Conservation (phyloP, 2,888 invertebrate species). For the Brachyptera risi region DNA sequence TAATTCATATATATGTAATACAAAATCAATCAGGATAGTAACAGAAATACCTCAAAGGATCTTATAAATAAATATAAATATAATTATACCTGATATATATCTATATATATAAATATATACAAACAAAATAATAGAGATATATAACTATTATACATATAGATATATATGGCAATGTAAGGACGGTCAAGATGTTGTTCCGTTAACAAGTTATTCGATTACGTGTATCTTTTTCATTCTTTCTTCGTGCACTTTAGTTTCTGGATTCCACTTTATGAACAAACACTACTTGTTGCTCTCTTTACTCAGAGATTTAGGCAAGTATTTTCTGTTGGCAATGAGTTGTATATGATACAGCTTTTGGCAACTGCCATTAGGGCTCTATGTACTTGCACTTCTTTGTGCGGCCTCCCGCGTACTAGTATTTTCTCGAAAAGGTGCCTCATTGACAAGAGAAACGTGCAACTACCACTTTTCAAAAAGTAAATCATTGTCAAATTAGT, state of each 20-base stretch:
- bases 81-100: constrained; percentile 29
- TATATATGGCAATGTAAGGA: constrained; percentile 46
- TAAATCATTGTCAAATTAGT: neutral
- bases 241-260: constrained; percentile 29
- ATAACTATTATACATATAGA: constrained; percentile 40
- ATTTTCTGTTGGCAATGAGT: neutral
- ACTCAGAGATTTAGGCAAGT: neutral
- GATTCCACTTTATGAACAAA: constrained; percentile 26
- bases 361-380: constrained; percentile 18
- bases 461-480: too few relatives aligned
- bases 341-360: neutral
- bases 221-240: constrained; percentile 27
- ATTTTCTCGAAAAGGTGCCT: constrained; percentile 24
- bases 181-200: constrained; percentile 26
- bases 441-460: constrained; percentile 23
- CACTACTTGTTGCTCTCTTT: constrained; percentile 30
- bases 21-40: constrained; percentile 33
- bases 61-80: constrained; percentile 32
- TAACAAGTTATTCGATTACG: constrained; percentile 26
- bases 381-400: constrained; percentile 22
- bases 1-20: constrained; percentile 15
- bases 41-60: constrained; percentile 36
- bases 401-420: too few relatives aligned
- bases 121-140: constrained; percentile 28
- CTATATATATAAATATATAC: constrained; percentile 32